Evolutionary conservation across 2,888 invertebrate genomes (phyloP), one percentile per base, ranked within the genome.

Genomic region (Linnaemya tessellans): DNA sequence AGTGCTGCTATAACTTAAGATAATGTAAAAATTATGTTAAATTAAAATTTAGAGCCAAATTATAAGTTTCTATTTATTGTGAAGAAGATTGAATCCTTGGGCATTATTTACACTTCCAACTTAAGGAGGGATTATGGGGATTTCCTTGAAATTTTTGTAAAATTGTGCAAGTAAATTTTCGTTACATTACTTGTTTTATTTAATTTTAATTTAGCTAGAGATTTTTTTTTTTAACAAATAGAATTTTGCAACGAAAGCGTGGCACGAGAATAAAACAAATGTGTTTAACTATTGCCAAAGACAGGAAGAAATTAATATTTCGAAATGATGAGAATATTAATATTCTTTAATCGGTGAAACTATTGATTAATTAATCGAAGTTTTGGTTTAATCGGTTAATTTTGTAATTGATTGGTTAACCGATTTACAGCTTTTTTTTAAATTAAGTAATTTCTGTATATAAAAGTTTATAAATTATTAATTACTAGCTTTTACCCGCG

Each of bases 61-160:
- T 62, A 43, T 60, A 65, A 38, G 68, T 80, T 80, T 79, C 15
- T 71, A 70, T 62, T 74, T 64, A 51, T n/a, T 51, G 9, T 20
- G 46, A 65, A 20, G 22, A 62, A 38, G 5, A 18, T 58, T 60
- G 25, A 62, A 43, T 62, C 4, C n/a, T 41, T 75, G 18, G 49
- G 18, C 49, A 25, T 25, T n/a, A 64, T 43, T 60, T 30, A 38
- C 2, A 18, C 22, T 18, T 22, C 2, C 38, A 18, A 41, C 22
- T 35, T 35, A n/a, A 5, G 38, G 22, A n/a, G 11, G 20, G 3
- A 49, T 51, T 58, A 38, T 51, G 9, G 60, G 49, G 74, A 85
- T 84, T 87, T 87, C 79, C 82, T 79, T 88, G 86, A 91, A 91
- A 91, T 90, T 91, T 92, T 3, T 56, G 91, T 18, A 30, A 30